These are phyloP conservation scores for Vanessa atalanta DNA, from an alignment of 1,140 invertebrate species.

Conservation along the genomic window DNA sequence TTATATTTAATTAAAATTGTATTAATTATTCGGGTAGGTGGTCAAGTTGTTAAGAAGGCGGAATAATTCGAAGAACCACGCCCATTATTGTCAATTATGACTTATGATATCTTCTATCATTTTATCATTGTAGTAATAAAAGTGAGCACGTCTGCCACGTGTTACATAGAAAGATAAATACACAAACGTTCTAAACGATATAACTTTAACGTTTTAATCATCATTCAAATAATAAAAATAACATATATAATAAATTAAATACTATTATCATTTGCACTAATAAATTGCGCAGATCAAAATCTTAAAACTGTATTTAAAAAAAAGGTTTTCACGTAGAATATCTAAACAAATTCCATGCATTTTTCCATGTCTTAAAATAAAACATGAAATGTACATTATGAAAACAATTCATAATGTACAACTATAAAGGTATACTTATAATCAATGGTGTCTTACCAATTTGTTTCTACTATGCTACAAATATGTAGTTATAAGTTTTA, in stretches of 20 bases:
- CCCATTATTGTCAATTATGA: constrained; percentile 41
- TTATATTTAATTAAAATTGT: not conserved
- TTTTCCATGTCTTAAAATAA: no score
- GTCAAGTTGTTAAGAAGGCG: constrained; percentile 64
- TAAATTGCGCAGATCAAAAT: no score
- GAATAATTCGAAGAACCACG: constrained; percentile 62
- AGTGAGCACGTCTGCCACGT: not conserved
- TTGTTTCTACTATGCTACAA: no score
- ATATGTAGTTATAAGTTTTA: no score
- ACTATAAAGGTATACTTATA: no score
- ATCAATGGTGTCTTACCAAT: no score
- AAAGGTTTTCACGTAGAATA: no score
- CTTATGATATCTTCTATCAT: not conserved
- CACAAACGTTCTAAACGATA: not conserved
- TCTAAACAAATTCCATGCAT: no score
- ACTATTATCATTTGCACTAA: no score
- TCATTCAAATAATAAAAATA: not conserved
- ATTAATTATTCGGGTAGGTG: constrained; percentile 25
- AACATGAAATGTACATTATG: no score
- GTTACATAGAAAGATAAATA: not conserved
- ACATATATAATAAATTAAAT: not conserved
- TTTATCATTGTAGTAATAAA: constrained; percentile 19
- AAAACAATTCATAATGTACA: no score
- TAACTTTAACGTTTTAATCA: not conserved
- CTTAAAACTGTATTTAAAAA: no score